Evolutionary conservation across 2,113 vertebrate species (phyloP).

Genomic region (Ascaphus truei): DNA sequence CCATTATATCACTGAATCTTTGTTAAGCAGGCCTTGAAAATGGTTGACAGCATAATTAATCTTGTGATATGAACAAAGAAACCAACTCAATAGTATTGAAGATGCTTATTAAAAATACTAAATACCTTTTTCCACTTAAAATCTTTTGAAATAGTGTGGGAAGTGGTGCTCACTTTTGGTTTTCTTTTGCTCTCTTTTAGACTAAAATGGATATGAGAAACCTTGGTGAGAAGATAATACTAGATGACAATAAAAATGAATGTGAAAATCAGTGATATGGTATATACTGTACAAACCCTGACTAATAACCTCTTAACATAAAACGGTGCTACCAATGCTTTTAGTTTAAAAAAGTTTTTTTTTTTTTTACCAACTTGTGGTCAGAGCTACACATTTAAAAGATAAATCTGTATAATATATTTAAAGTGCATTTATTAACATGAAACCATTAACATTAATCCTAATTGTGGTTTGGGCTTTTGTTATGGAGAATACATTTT

Average conservation of each 20-base stretch:
- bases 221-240: constrained; percentile 68
- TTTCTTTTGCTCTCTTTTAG: constrained; percentile 67
- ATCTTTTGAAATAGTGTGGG: constrained; percentile 75
- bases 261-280: constrained; percentile 42
- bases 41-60: constrained; percentile 99
- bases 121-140: constrained; percentile 90
- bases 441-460: constrained; percentile 11
- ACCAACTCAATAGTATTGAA: constrained; percentile 99
- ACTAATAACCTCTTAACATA: constrained; percentile 38
- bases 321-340: not conserved
- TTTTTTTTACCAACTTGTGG: constrained; percentile 39
- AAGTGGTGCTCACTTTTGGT: constrained; percentile 79
- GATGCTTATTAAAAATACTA: constrained; percentile 99
- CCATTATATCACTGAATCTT: constrained; percentile 99
- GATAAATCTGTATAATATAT: constrained; percentile 38
- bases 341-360: constrained; percentile 33
- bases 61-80: constrained; percentile 99
- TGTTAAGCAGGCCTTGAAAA: constrained; percentile 99
- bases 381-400: constrained; percentile 34
- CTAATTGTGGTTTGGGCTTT: constrained; percentile 25
- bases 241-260: constrained; percentile 71
- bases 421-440: constrained; percentile 25
- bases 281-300: constrained; percentile 28
- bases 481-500: not conserved
- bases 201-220: constrained; percentile 72